Conservation (phyloP, 2,888 invertebrate genomes). For the Microplitis deprimator region DNA sequence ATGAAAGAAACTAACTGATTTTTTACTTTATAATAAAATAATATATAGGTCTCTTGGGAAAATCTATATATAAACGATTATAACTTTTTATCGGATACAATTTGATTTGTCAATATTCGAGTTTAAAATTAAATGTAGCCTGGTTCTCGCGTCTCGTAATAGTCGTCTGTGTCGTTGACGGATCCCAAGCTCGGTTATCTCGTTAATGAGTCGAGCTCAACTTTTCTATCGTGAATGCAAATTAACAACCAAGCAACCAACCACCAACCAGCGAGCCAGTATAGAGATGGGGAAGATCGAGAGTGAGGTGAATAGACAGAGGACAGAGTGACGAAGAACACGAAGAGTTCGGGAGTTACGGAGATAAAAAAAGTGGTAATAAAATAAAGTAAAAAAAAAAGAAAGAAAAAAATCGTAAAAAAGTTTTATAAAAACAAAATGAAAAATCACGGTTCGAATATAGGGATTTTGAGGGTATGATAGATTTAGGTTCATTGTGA, state of each 20-base stretch:
- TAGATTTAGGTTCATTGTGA: neutral
- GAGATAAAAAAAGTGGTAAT: slow-evolving; percentile 3
- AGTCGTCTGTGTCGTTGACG: slow-evolving; percentile 1
- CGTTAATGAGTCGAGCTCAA: slow-evolving; percentile 58
- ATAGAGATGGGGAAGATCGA: slow-evolving; percentile 24
- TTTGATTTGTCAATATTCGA: slow-evolving; percentile 57
- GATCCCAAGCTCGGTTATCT: slow-evolving; percentile 44
- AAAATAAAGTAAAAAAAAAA: neutral
- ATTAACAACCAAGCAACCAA: slow-evolving; percentile 41
- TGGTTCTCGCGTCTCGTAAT: slow-evolving; percentile 15
- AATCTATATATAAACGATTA: slow-evolving; percentile 44
- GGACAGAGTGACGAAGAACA: slow-evolving; percentile 25
- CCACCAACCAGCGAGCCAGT: neutral
- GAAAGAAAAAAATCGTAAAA: neutral
- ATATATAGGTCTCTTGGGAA: slow-evolving; percentile 6
- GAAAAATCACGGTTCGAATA: neutral
- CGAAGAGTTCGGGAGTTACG: neutral
- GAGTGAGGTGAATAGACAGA: slow-evolving; percentile 7
- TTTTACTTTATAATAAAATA: neutral
- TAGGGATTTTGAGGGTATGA: slow-evolving; percentile 1
- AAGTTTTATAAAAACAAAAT: neutral
- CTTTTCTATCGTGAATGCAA: slow-evolving; percentile 58
- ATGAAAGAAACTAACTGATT: neutral
- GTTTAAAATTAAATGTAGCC: slow-evolving; percentile 54
- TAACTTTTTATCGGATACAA: slow-evolving; percentile 54